Evolutionary conservation across 2,113 vertebrate genomes (phyloP).

Genomic region (Picathartes gymnocephalus): DNA sequence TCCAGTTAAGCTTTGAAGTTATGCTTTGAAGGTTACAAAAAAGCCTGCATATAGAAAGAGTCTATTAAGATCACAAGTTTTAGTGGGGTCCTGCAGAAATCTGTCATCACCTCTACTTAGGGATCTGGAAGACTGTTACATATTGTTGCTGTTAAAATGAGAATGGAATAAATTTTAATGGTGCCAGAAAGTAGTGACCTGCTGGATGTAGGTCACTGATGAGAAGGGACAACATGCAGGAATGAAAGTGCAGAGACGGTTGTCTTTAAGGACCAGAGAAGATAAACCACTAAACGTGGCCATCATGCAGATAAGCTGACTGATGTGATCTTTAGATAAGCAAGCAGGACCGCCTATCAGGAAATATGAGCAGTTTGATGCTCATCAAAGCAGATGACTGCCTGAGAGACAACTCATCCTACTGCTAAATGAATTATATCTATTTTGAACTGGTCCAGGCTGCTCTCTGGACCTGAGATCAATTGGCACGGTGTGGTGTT

Average conservation of each 20-base stretch:
- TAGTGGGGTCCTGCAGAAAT: background rate
- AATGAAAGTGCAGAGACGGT: background rate
- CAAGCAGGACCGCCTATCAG: background rate
- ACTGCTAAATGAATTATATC: background rate
- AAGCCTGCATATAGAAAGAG: background rate
- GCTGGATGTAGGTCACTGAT: background rate
- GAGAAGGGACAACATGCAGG: background rate
- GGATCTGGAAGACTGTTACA: background rate
- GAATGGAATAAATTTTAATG: background rate
- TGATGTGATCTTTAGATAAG: background rate
- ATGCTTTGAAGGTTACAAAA: background rate
- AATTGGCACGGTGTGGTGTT: background rate
- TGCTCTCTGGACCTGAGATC: background rate
- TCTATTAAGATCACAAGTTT: background rate
- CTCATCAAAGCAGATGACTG: background rate
- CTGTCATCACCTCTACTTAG: background rate
- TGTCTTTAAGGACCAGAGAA: background rate
- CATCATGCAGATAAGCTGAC: background rate
- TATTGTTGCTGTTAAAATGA: background rate
- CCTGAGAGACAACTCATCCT: background rate
- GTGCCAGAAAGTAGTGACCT: background rate
- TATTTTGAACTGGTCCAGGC: background rate
- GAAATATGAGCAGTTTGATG: background rate
- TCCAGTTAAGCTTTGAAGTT: background rate
- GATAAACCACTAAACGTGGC: background rate